Base-by-base conservation (phyloP, 2,888 invertebrate species). In the Syrista parreyssii region DNA sequence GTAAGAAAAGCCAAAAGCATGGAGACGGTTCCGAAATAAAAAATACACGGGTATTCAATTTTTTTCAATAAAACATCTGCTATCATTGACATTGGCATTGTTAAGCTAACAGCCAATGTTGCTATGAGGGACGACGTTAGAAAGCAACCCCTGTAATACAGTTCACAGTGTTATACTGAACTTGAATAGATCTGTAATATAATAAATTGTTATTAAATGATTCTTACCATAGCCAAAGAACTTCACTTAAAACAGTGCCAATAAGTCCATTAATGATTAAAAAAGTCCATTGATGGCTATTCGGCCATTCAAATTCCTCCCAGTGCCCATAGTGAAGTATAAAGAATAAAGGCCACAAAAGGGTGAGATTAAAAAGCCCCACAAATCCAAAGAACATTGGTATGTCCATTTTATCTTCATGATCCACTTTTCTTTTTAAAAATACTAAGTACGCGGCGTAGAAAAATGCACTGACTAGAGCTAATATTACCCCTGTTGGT, bases 311-410 rank as follows among this genome's bases (percentile, higher is more conserved):
- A 82, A 98, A 97, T 71, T 93, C 93, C 93, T 99, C 99, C 86
- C 95, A 94, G 85, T 95, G 94, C 30, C 95, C 94, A 83, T 95
- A 96, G 91, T 98, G 97, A 68, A 99, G 93, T 79, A 97, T 93
- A 82, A 98, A 96, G 90, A 99, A 97, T 83, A 97, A 92, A 77
- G 97, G 97, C 98, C 98, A 99, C 86, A 98, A 92, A 30, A 97
- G 92, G 78, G 97, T 92, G n/a, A 97, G 92, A 92, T 97, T 97
- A 90, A 98, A 97, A 73, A 99, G 93, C 6, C 99, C 99, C 82
- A 99, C 97, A 90, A 99, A 97, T 80, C 99, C 99, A 92, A 99
- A 98, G 92, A 99, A 97, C 93, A 99, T 94, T 77, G 98, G 97
- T 87, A 98, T 96, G 92, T 98, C 98, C 91, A 99, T 95, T 90